Conservation (phyloP, 2,888 invertebrate species). For the Platerodrilus igneus region DNA sequence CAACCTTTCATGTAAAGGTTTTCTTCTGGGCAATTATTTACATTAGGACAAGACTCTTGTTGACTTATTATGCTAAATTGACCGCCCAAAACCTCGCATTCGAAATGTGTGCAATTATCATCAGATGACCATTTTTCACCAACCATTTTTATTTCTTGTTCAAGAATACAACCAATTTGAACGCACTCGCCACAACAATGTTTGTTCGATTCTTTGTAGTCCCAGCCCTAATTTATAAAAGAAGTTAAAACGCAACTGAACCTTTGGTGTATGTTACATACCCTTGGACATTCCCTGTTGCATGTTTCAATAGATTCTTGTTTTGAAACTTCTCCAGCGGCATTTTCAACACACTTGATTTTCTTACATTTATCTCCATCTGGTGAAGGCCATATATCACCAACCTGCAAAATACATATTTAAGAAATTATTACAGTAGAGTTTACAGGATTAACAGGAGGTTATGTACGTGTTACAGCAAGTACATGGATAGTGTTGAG, state of each 20-base stretch:
- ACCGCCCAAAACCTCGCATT: slow-evolving; percentile 51
- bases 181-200: slow-evolving; percentile 64
- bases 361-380: slow-evolving; percentile 55
- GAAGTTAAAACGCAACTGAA: not conserved
- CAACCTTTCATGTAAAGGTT: slow-evolving; percentile 60
- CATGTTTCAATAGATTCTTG: slow-evolving; percentile 55
- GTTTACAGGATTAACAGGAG: not conserved
- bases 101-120: slow-evolving; percentile 60
- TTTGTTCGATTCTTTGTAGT: slow-evolving; percentile 48
- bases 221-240: slow-evolving; percentile 54
- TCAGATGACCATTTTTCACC: slow-evolving; percentile 57
- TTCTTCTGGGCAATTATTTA: slow-evolving; percentile 56
- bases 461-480: no score
- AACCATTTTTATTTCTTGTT: slow-evolving; percentile 48
- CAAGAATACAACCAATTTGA: slow-evolving; percentile 57
- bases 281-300: slow-evolving; percentile 48
- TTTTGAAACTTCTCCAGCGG: slow-evolving; percentile 50
- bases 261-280: slow-evolving; percentile 27
- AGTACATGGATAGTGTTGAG: no score
- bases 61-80: slow-evolving; percentile 46
- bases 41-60: slow-evolving; percentile 58
- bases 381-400: slow-evolving; percentile 55
- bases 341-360: slow-evolving; percentile 50
- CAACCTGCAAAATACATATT: no score
- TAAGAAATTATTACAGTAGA: no score